phyloP scores from a whole-genome alignment of 2,113 vertebrate species.

The Eclectus roratus region DNA sequence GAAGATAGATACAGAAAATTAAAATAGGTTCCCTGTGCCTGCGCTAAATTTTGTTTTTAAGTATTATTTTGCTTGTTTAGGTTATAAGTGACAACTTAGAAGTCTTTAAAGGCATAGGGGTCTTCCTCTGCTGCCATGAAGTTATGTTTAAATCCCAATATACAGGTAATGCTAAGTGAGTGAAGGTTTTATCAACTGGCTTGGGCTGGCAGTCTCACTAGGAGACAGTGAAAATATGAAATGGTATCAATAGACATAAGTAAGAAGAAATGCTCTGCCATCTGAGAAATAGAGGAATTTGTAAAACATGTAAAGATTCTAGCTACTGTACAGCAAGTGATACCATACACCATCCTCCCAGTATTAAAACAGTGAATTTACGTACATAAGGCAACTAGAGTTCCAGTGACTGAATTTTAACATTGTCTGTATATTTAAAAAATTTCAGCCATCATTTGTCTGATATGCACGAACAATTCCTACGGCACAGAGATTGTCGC shows the following conservation, averaged over 20 bases:
- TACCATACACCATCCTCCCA: neutral
- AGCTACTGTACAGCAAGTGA: neutral
- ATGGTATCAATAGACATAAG: neutral
- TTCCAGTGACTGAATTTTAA: neutral
- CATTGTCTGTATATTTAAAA: neutral
- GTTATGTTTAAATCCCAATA: neutral
- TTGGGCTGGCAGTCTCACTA: neutral
- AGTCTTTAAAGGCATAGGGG: neutral
- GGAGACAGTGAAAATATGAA: neutral
- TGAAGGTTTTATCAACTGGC: neutral
- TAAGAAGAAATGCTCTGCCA: neutral
- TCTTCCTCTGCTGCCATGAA: neutral
- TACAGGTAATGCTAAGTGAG: neutral
- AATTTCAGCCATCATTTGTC: neutral
- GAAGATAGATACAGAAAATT: neutral
- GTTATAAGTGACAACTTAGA: neutral
- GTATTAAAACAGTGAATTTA: neutral
- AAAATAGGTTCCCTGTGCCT: neutral
- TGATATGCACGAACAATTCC: neutral
- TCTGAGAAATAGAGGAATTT: neutral
- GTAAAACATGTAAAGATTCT: neutral
- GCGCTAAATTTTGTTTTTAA: constrained; percentile 8
- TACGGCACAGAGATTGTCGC: neutral
- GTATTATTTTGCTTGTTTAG: neutral
- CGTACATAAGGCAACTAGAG: neutral